A percentile compares a stretch with the other conserved stretches of the same genome.
These are phyloP conservation scores for Microcebus jonahi DNA, from an alignment of 2,113 vertebrate genomes.

Conservation along the genomic window DNA sequence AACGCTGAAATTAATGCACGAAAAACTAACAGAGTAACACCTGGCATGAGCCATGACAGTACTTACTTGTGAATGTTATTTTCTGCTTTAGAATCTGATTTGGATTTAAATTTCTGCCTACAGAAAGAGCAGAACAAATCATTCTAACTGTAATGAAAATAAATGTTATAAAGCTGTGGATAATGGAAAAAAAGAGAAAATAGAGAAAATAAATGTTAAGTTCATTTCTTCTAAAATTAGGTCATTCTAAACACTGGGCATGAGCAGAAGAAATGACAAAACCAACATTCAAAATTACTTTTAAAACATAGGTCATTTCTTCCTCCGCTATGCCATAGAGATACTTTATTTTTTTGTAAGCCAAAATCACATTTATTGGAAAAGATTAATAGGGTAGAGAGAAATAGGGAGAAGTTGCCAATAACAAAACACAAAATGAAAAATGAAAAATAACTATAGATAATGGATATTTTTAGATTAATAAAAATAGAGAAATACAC, in stretches of 20 bases:
- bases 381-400: neutral
- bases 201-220: conserved; percentile 50
- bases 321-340: neutral
- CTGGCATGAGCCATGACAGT: conserved; percentile 34
- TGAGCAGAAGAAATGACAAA: conserved; percentile 52
- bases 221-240: conserved; percentile 59
- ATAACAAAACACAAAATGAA: neutral
- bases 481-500: neutral
- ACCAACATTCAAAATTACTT: conserved; percentile 2
- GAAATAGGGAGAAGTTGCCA: neutral
- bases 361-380: neutral
- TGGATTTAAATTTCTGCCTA: conserved; percentile 51
- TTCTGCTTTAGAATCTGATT: conserved; percentile 64
- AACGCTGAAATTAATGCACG: neutral
- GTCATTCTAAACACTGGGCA: conserved; percentile 8
- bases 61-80: neutral
- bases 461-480: neutral
- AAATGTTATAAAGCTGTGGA: neutral
- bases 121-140: conserved; percentile 60
- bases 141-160: conserved; percentile 58
- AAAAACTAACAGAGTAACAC: conserved; percentile 33
- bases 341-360: neutral
- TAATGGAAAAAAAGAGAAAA: neutral
- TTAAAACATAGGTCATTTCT: neutral
- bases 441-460: neutral